Base-by-base conservation (phyloP, 1,140 invertebrate species). In the Venustaconcha ellipsiformis region DNA sequence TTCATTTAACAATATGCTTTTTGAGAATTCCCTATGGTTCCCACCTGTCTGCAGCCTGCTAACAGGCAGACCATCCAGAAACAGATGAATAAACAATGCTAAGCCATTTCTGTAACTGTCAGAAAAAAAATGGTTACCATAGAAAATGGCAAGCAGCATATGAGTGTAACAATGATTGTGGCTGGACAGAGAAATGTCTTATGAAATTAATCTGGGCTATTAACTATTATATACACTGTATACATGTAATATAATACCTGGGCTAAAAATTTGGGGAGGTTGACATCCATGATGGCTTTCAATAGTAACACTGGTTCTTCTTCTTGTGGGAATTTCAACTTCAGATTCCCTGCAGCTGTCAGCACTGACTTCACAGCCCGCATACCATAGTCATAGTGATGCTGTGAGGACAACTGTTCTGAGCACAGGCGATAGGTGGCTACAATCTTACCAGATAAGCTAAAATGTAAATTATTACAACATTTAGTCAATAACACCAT, bases 381-480 rank as follows among this genome's bases (percentile, higher is more conserved):
- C 90, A 91, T 91, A 63, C 88, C 90, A 59, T 91, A 90, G 81
- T 91, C 90, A 76, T 91, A 91, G 75, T 91, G 90, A 74, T 91
- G 90, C 77, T 91, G 90, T n/a, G 90, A 91, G 0, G 90, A 90
- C 65, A 91, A 79, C 80, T 90, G 89, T 71, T 91, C 90, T n/a
- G 89, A 90, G 78, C 90, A 91, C 67, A 91, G 80, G n/a, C 82
- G 81, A 80, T 91, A 91, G 15, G 89, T 89, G 11, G 90, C 90
- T 12, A 91, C 90, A 80, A 91, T 91, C 82, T 91, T 91, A 67
- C 87, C 87, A 64, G 90, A 84, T 77, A 91, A 80, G 80, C 89
- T 89, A 80, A 79, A 63, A 74, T 69, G 65, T 66, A 30, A 48
- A 62, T 59, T 8, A 67, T 74, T 57, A n/a, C 20, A 57, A 66